These are phyloP conservation scores for Otolemur garnettii DNA, from an alignment of 2,113 vertebrate species.

Conservation along the genomic window DNA sequence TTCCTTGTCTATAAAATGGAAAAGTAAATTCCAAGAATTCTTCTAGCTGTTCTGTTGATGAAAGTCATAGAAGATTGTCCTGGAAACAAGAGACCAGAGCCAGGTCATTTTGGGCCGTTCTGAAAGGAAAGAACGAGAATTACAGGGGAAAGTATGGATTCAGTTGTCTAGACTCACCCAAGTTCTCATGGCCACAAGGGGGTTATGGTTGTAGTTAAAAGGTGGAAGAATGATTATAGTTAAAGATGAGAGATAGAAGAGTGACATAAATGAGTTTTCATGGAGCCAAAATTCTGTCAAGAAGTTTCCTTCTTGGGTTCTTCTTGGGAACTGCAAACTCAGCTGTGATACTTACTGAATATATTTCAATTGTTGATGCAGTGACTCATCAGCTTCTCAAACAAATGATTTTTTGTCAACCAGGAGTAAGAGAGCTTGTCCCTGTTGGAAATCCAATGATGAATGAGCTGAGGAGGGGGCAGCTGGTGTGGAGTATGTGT, in stretches of 20 bases:
- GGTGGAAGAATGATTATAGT: background rate
- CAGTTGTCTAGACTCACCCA: background rate
- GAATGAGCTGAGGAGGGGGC: constrained; percentile 76
- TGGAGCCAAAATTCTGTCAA: background rate
- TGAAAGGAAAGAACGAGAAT: background rate
- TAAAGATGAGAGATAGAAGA: background rate
- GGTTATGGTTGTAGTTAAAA: background rate
- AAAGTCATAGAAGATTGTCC: background rate
- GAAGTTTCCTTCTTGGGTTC: background rate
- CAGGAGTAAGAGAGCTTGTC: constrained; percentile 67
- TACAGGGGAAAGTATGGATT: background rate
- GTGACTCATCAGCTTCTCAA: constrained; percentile 51
- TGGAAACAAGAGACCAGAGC: background rate
- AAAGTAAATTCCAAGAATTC: background rate
- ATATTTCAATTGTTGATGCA: constrained; percentile 46
- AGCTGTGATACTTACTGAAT: background rate
- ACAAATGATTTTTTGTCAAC: constrained; percentile 59
- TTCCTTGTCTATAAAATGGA: background rate
- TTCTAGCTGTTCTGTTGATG: background rate
- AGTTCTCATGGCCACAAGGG: background rate
- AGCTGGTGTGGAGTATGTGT: constrained; percentile 90
- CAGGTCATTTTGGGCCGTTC: background rate
- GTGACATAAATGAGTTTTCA: background rate
- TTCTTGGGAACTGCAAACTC: background rate
- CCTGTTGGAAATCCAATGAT: constrained; percentile 71